phyloP scores from a whole-genome alignment of 2,113 vertebrate genomes.

The Gracilinanus agilis region DNA sequence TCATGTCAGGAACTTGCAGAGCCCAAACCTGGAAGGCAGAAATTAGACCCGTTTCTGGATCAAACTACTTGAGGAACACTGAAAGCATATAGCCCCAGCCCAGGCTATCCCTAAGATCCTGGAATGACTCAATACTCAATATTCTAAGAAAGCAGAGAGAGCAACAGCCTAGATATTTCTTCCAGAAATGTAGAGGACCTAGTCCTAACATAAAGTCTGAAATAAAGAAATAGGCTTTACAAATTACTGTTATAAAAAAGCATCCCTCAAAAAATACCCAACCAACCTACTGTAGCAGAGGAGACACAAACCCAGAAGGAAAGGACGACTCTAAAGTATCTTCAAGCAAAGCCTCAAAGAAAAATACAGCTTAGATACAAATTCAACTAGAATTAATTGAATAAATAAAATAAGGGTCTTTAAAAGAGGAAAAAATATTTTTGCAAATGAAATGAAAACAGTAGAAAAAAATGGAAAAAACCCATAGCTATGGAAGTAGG shows the following conservation, averaged over 20 bases:
- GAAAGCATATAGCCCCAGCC: too few relatives aligned
- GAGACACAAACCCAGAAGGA: background rate
- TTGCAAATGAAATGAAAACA: background rate
- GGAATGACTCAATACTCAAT: background rate
- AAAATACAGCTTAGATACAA: background rate
- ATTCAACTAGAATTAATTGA: background rate
- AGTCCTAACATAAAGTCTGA: background rate
- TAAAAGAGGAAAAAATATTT: background rate
- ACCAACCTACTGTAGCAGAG: background rate
- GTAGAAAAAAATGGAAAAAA: background rate
- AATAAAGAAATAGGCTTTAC: background rate
- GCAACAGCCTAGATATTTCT: background rate
- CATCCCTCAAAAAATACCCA: background rate
- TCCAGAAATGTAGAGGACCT: background rate
- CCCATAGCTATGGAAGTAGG: background rate
- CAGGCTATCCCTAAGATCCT: too few relatives aligned
- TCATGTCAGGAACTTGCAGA: too few relatives aligned
- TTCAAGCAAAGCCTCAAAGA: background rate
- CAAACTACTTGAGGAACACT: too few relatives aligned
- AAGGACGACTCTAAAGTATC: background rate
- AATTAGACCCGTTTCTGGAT: too few relatives aligned
- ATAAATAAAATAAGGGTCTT: background rate
- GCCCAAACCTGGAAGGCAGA: too few relatives aligned
- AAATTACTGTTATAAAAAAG: background rate
- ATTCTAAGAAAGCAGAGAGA: background rate